Conservation (phyloP, 2,113 vertebrate genomes). For the Takifugu bimaculatus region DNA sequence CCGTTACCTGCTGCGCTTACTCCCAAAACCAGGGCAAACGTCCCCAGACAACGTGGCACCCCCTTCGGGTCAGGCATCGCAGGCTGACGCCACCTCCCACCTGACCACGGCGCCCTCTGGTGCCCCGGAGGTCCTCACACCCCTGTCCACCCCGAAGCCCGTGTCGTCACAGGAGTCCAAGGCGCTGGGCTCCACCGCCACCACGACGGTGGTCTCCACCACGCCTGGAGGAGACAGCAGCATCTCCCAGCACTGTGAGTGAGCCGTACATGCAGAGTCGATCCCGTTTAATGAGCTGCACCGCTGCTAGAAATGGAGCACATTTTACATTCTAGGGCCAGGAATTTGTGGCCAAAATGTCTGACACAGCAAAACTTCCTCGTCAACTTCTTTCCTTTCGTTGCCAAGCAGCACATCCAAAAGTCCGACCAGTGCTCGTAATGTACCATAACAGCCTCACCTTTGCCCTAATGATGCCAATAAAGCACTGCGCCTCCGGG, state of each 20-base stretch:
- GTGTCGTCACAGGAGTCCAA: slow-evolving; percentile 46
- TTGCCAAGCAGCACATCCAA: slow-evolving; percentile 10
- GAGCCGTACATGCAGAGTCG: too few relatives aligned
- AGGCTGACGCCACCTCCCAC: slow-evolving; percentile 44
- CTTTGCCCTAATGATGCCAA: slow-evolving; percentile 34
- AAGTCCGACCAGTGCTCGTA: slow-evolving; percentile 8
- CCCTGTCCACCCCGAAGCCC: slow-evolving; percentile 41
- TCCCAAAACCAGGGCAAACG: slow-evolving; percentile 24
- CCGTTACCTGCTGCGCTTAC: slow-evolving; percentile 10
- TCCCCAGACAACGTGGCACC: slow-evolving; percentile 15
- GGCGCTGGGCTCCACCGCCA: slow-evolving; percentile 48
- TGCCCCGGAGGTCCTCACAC: slow-evolving; percentile 38
- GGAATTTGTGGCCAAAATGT: neutral
- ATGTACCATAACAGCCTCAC: slow-evolving; percentile 21
- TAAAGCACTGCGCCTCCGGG: slow-evolving; percentile 36
- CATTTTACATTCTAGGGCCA: too few relatives aligned
- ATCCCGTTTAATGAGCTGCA: too few relatives aligned
- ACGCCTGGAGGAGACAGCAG: slow-evolving; percentile 69
- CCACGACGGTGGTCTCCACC: slow-evolving; percentile 55
- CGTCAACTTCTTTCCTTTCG: slow-evolving; percentile 18
- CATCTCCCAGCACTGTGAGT: slow-evolving; percentile 90
- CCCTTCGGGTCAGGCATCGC: slow-evolving; percentile 40
- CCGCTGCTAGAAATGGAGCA: too few relatives aligned
- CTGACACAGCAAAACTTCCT: slow-evolving; percentile 2
- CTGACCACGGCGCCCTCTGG: slow-evolving; percentile 46